Evolutionary conservation across 2,888 invertebrate species (phyloP).

Genomic region (Bombylius discolor): DNA sequence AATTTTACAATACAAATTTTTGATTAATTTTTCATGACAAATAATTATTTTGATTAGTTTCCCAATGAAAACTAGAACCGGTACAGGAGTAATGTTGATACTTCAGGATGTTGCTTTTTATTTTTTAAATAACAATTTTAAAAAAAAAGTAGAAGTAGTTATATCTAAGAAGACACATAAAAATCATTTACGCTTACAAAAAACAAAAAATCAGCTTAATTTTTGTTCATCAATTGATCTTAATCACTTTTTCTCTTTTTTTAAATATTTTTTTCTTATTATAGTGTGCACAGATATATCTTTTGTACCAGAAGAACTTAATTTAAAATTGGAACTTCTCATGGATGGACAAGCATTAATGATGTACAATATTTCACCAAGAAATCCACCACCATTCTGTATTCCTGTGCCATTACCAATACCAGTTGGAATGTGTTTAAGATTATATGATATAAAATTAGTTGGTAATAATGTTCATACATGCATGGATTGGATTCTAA

Average conservation of each 20-base stretch:
- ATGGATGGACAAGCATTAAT: slow-evolving; percentile 2
- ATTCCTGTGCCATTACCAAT: slow-evolving; percentile 7
- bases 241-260: background rate
- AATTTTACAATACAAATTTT: too few species aligned
- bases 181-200: too few species aligned
- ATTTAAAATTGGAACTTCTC: background rate
- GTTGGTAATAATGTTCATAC: slow-evolving; percentile 2
- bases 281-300: slow-evolving; percentile 9
- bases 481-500: slow-evolving; percentile 11
- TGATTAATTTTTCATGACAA: too few species aligned
- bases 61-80: too few species aligned
- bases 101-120: too few species aligned
- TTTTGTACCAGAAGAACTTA: background rate
- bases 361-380: slow-evolving; percentile 8
- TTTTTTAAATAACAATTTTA: too few species aligned
- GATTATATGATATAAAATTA: slow-evolving; percentile 5
- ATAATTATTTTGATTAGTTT: too few species aligned
- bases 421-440: slow-evolving; percentile 7
- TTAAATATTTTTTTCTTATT: background rate
- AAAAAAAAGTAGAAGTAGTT: too few species aligned
- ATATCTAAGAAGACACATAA: too few species aligned
- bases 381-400: slow-evolving; percentile 10
- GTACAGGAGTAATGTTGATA: too few species aligned
- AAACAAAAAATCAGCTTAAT: too few species aligned
- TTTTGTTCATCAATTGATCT: too few species aligned